phyloP scores from a whole-genome alignment of 2,797 vertebrate genomes.

The Notamacropus eugenii region DNA sequence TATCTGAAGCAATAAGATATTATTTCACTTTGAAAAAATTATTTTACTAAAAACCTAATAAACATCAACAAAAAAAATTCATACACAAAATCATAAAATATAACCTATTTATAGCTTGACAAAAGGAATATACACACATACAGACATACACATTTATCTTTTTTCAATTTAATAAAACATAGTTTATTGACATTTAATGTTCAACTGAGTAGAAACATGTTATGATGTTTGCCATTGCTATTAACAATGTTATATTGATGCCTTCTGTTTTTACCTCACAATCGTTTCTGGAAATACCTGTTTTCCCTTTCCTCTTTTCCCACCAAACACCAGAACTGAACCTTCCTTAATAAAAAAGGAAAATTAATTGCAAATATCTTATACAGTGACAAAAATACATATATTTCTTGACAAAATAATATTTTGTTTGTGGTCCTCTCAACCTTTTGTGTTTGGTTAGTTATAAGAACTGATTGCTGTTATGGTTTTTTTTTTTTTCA shows the following conservation, averaged over 20 bases:
- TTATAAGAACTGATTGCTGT: background rate
- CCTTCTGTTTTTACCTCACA: background rate
- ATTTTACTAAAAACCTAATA: background rate
- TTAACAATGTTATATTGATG: background rate
- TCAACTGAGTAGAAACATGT: background rate
- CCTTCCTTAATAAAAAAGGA: background rate
- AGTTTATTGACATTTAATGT: background rate
- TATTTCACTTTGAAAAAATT: background rate
- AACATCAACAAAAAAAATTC: background rate
- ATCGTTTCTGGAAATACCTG: background rate
- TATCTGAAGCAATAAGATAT: background rate
- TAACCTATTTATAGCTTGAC: background rate
- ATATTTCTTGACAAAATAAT: background rate
- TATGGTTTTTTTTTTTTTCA: background rate
- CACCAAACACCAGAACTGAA: background rate
- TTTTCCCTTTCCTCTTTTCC: background rate
- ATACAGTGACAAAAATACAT: background rate
- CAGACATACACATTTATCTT: background rate
- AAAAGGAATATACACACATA: background rate
- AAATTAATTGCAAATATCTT: background rate
- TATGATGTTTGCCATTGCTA: background rate
- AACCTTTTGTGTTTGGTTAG: background rate
- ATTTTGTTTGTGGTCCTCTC: background rate
- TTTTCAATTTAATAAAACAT: background rate
- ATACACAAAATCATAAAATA: background rate